Evolutionary conservation across 1,140 invertebrate genomes (phyloP).

Genomic region (Caenorhabditis brenneri): DNA sequence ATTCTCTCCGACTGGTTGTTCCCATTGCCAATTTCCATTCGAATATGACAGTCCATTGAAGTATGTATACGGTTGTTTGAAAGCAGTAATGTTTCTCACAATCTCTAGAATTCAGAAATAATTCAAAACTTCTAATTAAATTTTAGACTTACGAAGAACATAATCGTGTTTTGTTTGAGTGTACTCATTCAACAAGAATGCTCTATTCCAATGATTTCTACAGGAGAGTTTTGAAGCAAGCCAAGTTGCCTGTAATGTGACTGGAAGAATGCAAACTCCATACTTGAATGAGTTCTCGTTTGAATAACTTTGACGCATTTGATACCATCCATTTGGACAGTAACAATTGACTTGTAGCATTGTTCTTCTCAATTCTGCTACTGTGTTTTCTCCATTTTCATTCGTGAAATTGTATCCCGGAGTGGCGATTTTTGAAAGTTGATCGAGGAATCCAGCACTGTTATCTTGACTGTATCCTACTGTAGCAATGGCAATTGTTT

Average conservation of each 20-base stretch:
- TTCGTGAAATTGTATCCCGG: slow-evolving; percentile 2
- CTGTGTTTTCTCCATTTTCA: background rate
- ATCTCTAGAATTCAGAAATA: background rate
- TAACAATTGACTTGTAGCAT: slow-evolving; percentile 20
- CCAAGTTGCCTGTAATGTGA: background rate
- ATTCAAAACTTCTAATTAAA: background rate
- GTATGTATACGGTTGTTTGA: background rate
- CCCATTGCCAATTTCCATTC: slow-evolving; percentile 20
- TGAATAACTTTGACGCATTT: slow-evolving; percentile 1
- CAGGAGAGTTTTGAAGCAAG: background rate
- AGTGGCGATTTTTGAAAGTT: background rate
- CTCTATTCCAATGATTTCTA: slow-evolving; percentile 8
- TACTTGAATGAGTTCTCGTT: background rate
- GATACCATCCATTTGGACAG: slow-evolving; percentile 5
- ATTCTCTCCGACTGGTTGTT: background rate
- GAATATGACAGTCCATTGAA: background rate
- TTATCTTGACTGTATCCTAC: slow-evolving; percentile 2
- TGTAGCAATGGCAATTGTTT: background rate
- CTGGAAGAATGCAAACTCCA: background rate
- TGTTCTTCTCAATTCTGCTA: background rate
- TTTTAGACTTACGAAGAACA: background rate
- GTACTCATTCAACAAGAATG: background rate
- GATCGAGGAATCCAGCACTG: background rate
- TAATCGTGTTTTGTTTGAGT: background rate
- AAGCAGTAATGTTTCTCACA: background rate